phyloP scores from a whole-genome alignment of 1,140 invertebrate species.

The Drosophila littoralis region DNA sequence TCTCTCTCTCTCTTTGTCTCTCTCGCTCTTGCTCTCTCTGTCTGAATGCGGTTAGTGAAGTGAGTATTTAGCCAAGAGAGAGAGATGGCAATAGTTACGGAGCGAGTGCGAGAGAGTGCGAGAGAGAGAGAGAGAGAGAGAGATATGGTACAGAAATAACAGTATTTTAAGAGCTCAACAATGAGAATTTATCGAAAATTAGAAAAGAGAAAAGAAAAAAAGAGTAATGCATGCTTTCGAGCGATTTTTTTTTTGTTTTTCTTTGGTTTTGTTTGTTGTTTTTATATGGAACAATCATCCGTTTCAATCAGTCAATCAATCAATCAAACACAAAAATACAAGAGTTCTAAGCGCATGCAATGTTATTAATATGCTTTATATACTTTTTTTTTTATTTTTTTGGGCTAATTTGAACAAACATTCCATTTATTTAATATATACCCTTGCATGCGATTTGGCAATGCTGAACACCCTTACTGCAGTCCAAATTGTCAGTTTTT shows the following conservation, averaged over 20 bases:
- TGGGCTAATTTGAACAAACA: slow-evolving; percentile 27
- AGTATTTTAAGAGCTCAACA: slow-evolving; percentile 1
- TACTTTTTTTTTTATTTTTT: too few species aligned
- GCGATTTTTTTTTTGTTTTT: background rate
- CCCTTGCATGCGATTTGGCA: background rate
- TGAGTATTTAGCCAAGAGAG: slow-evolving; percentile 7
- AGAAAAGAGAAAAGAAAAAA: background rate
- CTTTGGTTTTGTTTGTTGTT: background rate
- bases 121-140: background rate
- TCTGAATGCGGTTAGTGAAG: slow-evolving; percentile 14
- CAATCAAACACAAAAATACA: slow-evolving; percentile 12
- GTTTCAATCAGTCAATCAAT: slow-evolving; percentile 16
- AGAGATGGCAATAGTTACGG: background rate
- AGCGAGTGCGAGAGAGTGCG: background rate
- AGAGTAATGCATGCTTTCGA: slow-evolving; percentile 19
- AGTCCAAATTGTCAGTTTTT: too few species aligned
- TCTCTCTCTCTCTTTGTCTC: too few species aligned
- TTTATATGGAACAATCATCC: slow-evolving; percentile 5
- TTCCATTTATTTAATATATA: background rate
- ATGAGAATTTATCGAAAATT: slow-evolving; percentile 13
- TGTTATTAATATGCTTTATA: slow-evolving; percentile 13
- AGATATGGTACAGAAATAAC: background rate
- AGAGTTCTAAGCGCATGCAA: slow-evolving; percentile 18
- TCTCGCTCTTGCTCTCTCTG: too few species aligned
- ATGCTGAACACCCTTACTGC: too few species aligned